Evolutionary conservation across 2,888 invertebrate species (phyloP).

Genomic region (Tetanocera ferruginea): DNA sequence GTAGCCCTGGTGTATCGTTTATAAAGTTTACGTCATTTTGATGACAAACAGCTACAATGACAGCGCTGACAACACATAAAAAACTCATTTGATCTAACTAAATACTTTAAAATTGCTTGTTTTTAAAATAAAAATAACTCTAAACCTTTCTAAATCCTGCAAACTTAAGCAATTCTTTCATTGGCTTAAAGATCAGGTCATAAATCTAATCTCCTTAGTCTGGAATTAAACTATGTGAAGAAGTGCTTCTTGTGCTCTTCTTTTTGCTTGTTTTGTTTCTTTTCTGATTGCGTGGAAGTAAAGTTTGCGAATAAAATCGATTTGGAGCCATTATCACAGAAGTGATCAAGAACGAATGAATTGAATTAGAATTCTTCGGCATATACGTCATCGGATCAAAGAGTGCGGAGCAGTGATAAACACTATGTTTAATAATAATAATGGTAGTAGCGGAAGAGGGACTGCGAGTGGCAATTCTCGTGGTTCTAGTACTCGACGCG

Average conservation of each 20-base stretch:
- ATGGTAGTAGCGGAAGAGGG: not conserved
- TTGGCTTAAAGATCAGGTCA: not conserved
- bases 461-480: constrained; percentile 22
- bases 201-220: not conserved
- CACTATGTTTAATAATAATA: constrained; percentile 4
- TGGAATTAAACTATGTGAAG: not conserved
- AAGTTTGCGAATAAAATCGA: constrained; percentile 8
- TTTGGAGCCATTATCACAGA: not conserved
- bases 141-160: too few relatives aligned
- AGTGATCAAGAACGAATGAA: not conserved
- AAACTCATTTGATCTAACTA: not conserved
- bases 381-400: not conserved
- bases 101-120: not conserved
- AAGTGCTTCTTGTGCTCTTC: not conserved
- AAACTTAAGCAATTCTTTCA: not conserved
- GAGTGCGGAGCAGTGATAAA: not conserved
- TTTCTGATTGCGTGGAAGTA: constrained; percentile 20
- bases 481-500: constrained; percentile 36
- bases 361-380: not conserved
- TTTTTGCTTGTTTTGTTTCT: not conserved
- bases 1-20: not conserved
- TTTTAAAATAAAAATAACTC: not conserved
- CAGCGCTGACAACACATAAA: not conserved
- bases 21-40: constrained; percentile 3
- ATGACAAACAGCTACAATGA: not conserved